phyloP scores from a whole-genome alignment of 2,888 invertebrate genomes.

The Ommatoiulus sabulosus region DNA sequence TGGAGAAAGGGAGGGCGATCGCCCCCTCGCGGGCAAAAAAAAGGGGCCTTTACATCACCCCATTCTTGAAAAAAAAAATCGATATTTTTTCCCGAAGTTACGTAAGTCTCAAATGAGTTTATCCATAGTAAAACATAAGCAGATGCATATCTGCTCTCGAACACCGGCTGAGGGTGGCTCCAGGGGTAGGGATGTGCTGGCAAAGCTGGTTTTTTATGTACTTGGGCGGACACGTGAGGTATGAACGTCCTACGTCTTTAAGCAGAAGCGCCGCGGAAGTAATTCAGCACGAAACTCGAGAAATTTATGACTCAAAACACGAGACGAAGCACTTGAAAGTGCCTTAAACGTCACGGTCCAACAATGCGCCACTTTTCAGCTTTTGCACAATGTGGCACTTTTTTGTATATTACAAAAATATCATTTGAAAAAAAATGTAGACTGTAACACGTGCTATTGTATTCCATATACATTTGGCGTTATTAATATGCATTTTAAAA shows the following conservation, averaged over 20 bases:
- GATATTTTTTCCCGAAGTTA: background rate
- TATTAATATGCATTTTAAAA: too few species aligned
- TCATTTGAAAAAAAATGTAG: too few species aligned
- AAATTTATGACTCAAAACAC: conserved; percentile 8
- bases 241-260: background rate
- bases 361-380: too few species aligned
- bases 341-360: background rate
- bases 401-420: too few species aligned
- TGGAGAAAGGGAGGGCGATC: background rate
- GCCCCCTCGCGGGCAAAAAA: conserved; percentile 5
- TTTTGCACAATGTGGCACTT: too few species aligned
- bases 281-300: background rate
- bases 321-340: background rate
- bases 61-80: background rate
- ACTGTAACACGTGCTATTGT: too few species aligned
- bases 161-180: background rate
- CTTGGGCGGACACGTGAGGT: background rate
- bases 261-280: background rate
- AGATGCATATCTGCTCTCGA: background rate
- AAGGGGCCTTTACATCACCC: background rate
- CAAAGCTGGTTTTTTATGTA: background rate
- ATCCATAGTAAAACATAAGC: background rate
- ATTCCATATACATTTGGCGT: too few species aligned
- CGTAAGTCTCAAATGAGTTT: conserved; percentile 29
- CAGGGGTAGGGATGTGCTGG: background rate